Evolutionary conservation across 2,797 vertebrate species (phyloP), one percentile per base, ranked within the genome.

Genomic region (Fistularia tabacaria): DNA sequence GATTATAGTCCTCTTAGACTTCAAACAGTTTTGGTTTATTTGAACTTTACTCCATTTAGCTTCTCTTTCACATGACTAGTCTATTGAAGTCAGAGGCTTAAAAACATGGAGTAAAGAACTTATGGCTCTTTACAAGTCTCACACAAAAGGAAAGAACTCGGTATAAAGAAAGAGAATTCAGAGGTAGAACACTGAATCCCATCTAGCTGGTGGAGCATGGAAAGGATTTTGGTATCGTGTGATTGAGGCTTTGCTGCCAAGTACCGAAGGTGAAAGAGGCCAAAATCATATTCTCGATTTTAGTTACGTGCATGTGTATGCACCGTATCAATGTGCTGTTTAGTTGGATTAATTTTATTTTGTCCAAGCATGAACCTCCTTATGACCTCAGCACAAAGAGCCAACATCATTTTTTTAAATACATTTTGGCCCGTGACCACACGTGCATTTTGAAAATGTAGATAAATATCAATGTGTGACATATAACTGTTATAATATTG

Each of bases 221-320:
- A 64, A 54, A 65, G 74, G 82, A 82, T 87, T 85, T 79, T 15
- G 14, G 51, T 8, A 47, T 71, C 59, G 51, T 85, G 74, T 77
- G 83, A 85, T 81, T 63, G 54, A 70, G 59, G 64, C 57, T 82
- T 74, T 71, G 51, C 62, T 74, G 77, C 75, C 74, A 75, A 73
- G 67, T 54, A 39, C 46, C 51, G 1, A 59, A 1, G 36, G 50
- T 38, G 46, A 47, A 61, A 25, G 36, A 48, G 54, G 75, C 51
- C 59, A 48, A 63, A 45, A 42, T 11, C 46, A 41, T 74, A 39
- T 46, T 43, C 38, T 36, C 43, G 37, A 14, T 12, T 36, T 6
- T 25, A 25, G 25, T 25, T 25, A 25, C 5, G 25, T 5, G 5
- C 25, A 5, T 25, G 25, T 25, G 25, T 25, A 25, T 25, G 25